A percentile compares a stretch with the other conserved stretches of the same genome.
Evolutionary conservation across 2,797 vertebrate genomes (phyloP).

Genomic region (Phalanger gymnotis): DNA sequence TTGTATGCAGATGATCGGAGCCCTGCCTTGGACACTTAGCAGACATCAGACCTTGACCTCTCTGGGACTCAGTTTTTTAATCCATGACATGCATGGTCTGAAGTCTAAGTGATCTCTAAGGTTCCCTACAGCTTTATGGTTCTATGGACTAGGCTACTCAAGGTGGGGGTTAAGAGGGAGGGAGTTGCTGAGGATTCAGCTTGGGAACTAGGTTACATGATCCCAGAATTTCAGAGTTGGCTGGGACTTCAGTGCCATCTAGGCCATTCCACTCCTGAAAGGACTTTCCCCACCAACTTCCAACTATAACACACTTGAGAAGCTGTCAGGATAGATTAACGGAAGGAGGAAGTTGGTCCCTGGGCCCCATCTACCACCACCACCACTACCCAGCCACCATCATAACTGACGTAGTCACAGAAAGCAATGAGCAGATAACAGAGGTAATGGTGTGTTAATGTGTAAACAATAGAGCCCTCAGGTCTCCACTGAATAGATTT

Average conservation of each 20-base stretch:
- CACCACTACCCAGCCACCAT: rapidly evolving
- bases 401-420: neutral
- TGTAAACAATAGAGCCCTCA: neutral
- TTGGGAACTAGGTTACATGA: neutral
- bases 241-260: neutral
- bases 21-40: neutral
- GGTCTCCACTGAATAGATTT: neutral
- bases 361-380: rapidly evolving
- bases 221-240: neutral
- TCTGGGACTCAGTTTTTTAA: neutral
- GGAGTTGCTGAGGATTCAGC: neutral
- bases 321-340: neutral
- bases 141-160: neutral
- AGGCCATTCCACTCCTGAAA: neutral
- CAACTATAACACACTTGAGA: neutral
- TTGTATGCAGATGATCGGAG: neutral
- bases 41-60: neutral
- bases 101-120: neutral
- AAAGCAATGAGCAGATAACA: neutral
- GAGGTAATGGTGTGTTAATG: neutral
- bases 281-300: neutral
- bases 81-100: neutral
- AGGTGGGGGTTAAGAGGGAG: neutral
- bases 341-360: neutral
- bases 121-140: neutral